These are phyloP conservation scores for Nomada flava DNA, from an alignment of 2,888 invertebrate genomes.

Conservation along the genomic window DNA sequence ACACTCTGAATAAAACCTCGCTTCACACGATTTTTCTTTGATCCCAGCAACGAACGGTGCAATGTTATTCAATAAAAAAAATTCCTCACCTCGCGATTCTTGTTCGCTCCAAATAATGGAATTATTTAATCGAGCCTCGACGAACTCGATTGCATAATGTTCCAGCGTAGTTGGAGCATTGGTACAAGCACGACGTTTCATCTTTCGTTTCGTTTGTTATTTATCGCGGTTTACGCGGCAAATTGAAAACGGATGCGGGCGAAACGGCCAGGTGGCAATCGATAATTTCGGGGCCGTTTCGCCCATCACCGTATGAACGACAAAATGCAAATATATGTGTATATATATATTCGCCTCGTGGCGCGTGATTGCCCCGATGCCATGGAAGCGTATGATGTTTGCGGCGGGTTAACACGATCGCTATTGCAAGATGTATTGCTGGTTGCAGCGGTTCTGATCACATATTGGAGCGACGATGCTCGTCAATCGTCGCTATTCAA, in stretches of 20 bases:
- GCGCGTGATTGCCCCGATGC: slow-evolving; percentile 18
- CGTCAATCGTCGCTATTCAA: slow-evolving; percentile 19
- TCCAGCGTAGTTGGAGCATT: not conserved
- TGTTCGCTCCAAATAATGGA: not conserved
- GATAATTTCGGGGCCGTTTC: slow-evolving; percentile 42
- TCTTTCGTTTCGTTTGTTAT: slow-evolving; percentile 14
- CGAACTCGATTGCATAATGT: not conserved
- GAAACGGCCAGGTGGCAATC: slow-evolving; percentile 18
- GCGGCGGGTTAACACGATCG: slow-evolving; percentile 46
- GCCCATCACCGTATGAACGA: slow-evolving; percentile 26
- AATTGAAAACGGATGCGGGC: slow-evolving; percentile 43
- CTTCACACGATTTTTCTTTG: too few relatives aligned
- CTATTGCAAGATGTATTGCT: slow-evolving; percentile 44
- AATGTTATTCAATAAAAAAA: too few relatives aligned
- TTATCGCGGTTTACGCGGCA: slow-evolving; percentile 5
- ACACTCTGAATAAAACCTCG: too few relatives aligned
- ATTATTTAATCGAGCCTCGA: not conserved
- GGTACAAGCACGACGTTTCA: not conserved
- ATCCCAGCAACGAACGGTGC: too few relatives aligned
- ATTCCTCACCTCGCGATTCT: not conserved
- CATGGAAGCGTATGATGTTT: slow-evolving; percentile 48
- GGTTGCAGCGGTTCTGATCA: slow-evolving; percentile 35
- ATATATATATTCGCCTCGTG: slow-evolving; percentile 4
- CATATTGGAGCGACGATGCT: slow-evolving; percentile 24
- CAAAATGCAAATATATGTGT: slow-evolving; percentile 27